These are phyloP conservation scores for Hemichromis elongatus DNA, from an alignment of 2,113 vertebrate species.

Conservation along the genomic window DNA sequence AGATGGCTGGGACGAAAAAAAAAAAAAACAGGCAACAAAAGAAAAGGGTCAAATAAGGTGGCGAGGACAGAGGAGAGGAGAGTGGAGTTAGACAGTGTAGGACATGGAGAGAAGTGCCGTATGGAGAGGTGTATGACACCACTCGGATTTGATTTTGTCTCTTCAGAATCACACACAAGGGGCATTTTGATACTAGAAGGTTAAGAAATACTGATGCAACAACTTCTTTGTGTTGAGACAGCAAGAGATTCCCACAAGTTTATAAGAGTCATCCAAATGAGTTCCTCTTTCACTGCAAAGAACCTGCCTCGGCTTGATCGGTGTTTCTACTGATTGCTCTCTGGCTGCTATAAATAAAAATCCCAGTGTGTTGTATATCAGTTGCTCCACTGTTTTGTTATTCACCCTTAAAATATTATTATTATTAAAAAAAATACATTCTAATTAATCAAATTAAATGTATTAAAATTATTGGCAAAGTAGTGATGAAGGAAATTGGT, in stretches of 20 bases:
- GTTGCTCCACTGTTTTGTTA: background rate
- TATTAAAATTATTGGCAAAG: background rate
- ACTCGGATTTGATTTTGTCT: background rate
- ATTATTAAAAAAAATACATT: background rate
- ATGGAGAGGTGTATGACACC: background rate
- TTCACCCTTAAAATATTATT: background rate
- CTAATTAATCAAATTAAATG: background rate
- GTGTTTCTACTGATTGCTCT: background rate
- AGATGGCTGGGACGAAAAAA: slow-evolving; percentile 49
- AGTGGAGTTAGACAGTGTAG: background rate
- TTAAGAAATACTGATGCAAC: background rate
- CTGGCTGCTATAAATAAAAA: background rate
- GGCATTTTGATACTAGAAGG: background rate
- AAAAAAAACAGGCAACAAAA: slow-evolving; percentile 44
- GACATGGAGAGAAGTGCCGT: background rate
- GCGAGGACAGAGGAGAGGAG: slow-evolving; percentile 12
- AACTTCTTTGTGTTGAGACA: background rate
- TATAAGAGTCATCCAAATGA: background rate
- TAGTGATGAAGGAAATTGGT: background rate
- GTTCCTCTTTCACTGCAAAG: background rate
- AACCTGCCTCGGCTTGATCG: background rate
- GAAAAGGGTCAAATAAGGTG: slow-evolving; percentile 53
- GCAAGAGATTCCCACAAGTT: background rate
- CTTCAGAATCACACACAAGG: background rate
- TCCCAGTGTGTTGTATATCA: background rate